Evolutionary conservation across 2,888 invertebrate species (phyloP), one percentile per base, ranked within the genome.

Genomic region (Campopleginae sp.): DNA sequence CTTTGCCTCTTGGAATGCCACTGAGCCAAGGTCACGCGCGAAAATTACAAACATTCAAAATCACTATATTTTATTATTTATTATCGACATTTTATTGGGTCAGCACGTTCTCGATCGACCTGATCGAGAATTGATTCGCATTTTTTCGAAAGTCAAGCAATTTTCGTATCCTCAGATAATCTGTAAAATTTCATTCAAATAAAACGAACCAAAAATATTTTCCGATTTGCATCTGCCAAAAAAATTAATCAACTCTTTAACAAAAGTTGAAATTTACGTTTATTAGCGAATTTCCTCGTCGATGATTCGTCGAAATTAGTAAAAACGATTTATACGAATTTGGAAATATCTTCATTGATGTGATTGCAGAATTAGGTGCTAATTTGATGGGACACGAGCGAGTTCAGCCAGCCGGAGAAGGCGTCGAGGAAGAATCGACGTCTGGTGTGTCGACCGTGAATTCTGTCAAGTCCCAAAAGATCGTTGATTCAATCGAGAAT

Each of bases 371-470:
- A 93, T 94, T 98, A n/a, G 98, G 97, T 6, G 98, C 98, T 8
- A 98, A 98, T 94, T 94, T 98, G 75, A 96, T 97, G 4, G 97
- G 96, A 0, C 96, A 97, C 88, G 97, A 97, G 82, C 94, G 95
- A 61, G 93, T 94, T 17, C 94, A 94, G 27, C 86, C 90, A 87
- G 89, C 88, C 88, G 94, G 91, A 87, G 94, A 92, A 71, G 94
- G 94, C 33, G 94, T 94, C 23, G 95, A 95, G 86, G 95, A 95
- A 88, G 95, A 94, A 61, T 95, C 95, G 0, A 95, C 96, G 0
- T 96, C 96, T 17, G 96, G 95, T 44, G 94, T 95, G 80, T 96
- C 95, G 78, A 96, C 95, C 75, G 96, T 95, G 1, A 95, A 96
- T 90, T 96, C 96, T 1, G 94, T 95, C 3, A 96, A 96, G 91